Percentiles rank a stretch among this genome's conserved stretches.
These are phyloP conservation scores for Troglohyphantes excavatus DNA, from an alignment of 2,888 invertebrate species.

Conservation along the genomic window DNA sequence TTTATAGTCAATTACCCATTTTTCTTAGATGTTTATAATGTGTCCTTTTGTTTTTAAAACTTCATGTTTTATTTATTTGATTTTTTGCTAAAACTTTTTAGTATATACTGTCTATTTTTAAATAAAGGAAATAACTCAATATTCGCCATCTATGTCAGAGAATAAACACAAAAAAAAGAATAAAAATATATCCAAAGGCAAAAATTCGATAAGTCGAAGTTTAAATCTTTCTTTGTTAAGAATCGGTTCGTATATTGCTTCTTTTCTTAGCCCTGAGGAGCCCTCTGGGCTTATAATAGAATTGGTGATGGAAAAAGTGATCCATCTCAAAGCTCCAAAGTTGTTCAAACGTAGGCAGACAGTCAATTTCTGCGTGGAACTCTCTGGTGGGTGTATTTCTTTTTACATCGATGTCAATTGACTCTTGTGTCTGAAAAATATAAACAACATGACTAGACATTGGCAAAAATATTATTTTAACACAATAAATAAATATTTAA, in stretches of 20 bases:
- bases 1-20: too few relatives aligned
- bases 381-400: not conserved
- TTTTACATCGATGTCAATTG: too few relatives aligned
- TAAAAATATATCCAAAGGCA: not conserved
- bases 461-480: too few relatives aligned
- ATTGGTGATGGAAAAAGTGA: not conserved
- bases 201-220: conserved; percentile 42
- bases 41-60: too few relatives aligned
- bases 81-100: too few relatives aligned
- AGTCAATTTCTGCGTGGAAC: not conserved
- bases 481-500: too few relatives aligned
- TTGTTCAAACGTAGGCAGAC: not conserved
- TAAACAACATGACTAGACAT: too few relatives aligned
- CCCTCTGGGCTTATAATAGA: not conserved
- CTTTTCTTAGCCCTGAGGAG: not conserved
- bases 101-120: not conserved
- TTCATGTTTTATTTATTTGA: too few relatives aligned
- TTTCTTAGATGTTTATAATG: too few relatives aligned
- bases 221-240: conserved; percentile 41
- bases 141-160: not conserved
- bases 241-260: not conserved
- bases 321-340: not conserved
- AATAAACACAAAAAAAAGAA: not conserved
- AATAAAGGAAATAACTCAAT: conserved; percentile 4
- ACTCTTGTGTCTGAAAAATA: too few relatives aligned